These are phyloP conservation scores for Arnoldichthys spilopterus DNA, from an alignment of 2,797 vertebrate species.

Conservation along the genomic window DNA sequence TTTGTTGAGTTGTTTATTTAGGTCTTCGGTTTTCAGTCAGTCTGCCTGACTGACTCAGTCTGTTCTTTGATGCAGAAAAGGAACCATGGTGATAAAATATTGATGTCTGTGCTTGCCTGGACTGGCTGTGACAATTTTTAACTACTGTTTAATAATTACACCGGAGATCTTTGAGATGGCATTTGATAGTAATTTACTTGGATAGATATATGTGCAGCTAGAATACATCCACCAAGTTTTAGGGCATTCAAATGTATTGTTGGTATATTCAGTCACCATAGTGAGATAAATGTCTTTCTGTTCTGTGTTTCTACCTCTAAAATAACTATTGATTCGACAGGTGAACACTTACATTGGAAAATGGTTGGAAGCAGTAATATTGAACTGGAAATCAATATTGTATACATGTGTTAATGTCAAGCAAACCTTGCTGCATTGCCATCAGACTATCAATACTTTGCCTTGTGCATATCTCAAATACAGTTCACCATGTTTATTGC, in stretches of 20 bases:
- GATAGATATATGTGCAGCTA: not conserved
- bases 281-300: constrained; percentile 48
- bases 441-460: constrained; percentile 52
- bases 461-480: constrained; percentile 51
- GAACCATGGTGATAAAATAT: constrained; percentile 50
- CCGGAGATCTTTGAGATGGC: not conserved
- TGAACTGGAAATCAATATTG: constrained; percentile 56
- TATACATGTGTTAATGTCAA: constrained; percentile 63
- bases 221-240: constrained; percentile 18
- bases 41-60: constrained; percentile 37
- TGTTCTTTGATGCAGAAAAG: constrained; percentile 37
- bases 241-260: constrained; percentile 37
- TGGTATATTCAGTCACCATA: constrained; percentile 19
- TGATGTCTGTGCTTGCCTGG: constrained; percentile 35
- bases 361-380: constrained; percentile 52
- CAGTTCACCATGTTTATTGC: constrained; percentile 26
- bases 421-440: constrained; percentile 42
- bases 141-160: constrained; percentile 40
- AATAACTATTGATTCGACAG: constrained; percentile 61
- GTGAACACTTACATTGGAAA: constrained; percentile 52
- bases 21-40: constrained; percentile 36
- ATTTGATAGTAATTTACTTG: constrained; percentile 43
- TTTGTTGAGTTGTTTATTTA: constrained; percentile 50
- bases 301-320: constrained; percentile 51
- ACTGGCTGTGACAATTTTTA: constrained; percentile 36